phyloP scores from a whole-genome alignment of 2,113 vertebrate genomes.

The Anarhynchus alexandrinus region DNA sequence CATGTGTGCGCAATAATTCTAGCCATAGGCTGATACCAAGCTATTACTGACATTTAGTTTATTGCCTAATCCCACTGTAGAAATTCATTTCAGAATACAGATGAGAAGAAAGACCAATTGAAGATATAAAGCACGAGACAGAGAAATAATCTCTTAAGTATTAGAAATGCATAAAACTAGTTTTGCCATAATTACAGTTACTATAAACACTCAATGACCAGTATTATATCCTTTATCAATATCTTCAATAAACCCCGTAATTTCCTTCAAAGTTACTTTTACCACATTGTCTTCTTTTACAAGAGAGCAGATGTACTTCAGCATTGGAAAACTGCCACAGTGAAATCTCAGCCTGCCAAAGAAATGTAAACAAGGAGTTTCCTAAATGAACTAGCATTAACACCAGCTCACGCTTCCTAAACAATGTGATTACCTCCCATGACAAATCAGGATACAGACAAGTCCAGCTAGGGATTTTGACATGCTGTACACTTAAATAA shows the following conservation, averaged over 20 bases:
- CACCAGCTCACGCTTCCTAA: not conserved
- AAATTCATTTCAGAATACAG: not conserved
- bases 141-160: not conserved
- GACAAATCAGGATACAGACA: not conserved
- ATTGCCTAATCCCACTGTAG: not conserved
- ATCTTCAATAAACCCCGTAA: not conserved
- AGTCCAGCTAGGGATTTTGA: not conserved
- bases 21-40: not conserved
- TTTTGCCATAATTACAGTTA: not conserved
- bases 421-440: fast-evolving
- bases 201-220: not conserved
- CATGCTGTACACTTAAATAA: not conserved
- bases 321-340: not conserved
- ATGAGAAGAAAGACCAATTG: not conserved
- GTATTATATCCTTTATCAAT: not conserved
- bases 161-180: not conserved
- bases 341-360: not conserved
- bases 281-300: not conserved
- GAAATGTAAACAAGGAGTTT: not conserved
- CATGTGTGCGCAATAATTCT: not conserved
- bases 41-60: not conserved
- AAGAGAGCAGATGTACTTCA: not conserved
- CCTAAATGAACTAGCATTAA: not conserved
- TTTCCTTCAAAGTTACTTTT: not conserved
- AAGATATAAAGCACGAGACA: not conserved